These are phyloP conservation scores for Aratinga solstitialis DNA, from an alignment of 2,797 vertebrate genomes.

Conservation along the genomic window DNA sequence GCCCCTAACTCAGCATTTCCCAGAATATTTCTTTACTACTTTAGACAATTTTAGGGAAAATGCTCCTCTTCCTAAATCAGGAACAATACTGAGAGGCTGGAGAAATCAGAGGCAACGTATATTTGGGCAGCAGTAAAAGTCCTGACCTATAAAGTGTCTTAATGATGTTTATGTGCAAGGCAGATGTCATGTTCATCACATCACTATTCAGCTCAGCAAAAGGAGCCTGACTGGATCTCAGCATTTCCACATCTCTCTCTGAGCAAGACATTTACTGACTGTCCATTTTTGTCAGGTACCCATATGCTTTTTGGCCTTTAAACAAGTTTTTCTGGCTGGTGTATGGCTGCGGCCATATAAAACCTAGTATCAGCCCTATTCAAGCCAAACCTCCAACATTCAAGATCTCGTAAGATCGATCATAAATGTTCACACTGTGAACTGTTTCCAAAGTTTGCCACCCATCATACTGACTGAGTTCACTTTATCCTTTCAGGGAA, in stretches of 20 bases:
- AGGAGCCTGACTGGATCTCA: neutral
- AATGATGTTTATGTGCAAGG: neutral
- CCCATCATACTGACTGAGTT: conserved; percentile 12
- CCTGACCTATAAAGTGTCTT: neutral
- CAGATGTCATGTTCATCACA: neutral
- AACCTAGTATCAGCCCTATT: neutral
- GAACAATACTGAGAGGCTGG: neutral
- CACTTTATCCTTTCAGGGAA: conserved; percentile 35
- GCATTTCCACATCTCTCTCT: neutral
- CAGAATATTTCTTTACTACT: neutral
- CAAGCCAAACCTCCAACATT: neutral
- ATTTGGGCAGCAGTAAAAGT: neutral
- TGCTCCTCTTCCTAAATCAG: neutral
- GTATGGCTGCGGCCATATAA: neutral
- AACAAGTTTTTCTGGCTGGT: neutral
- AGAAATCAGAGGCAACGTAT: neutral
- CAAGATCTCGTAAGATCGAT: neutral
- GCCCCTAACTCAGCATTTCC: neutral
- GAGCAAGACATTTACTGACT: neutral
- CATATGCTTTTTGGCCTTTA: neutral
- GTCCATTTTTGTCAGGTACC: neutral
- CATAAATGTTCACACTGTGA: neutral
- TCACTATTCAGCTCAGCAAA: neutral
- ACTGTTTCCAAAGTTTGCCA: conserved; percentile 16
- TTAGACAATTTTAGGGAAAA: neutral